phyloP scores from a whole-genome alignment of 2,113 vertebrate genomes.

The Aix galericulata region DNA sequence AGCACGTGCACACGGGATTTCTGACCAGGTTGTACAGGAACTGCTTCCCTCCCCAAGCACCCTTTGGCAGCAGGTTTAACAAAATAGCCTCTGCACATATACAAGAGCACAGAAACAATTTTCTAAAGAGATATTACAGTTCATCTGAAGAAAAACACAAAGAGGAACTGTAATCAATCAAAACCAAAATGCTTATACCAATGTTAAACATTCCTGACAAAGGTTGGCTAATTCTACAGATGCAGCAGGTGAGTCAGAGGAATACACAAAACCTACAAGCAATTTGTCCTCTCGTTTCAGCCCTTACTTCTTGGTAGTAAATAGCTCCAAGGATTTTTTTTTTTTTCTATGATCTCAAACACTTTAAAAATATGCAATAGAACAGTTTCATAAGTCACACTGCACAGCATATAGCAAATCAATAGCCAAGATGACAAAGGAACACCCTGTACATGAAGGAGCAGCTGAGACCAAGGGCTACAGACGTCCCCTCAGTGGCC shows the following conservation, averaged over 20 bases:
- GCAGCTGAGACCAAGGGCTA: not conserved
- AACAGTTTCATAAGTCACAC: not conserved
- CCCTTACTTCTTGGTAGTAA: not conserved
- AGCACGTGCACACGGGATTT: fast-evolving
- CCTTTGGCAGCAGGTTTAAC: not conserved
- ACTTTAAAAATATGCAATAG: not conserved
- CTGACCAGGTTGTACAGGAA: not conserved
- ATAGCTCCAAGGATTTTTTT: not conserved
- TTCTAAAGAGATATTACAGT: not conserved
- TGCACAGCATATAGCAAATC: not conserved
- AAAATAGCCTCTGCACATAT: not conserved
- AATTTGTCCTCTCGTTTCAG: not conserved
- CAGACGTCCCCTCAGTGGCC: not conserved
- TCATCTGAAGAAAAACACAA: not conserved
- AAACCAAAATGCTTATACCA: not conserved
- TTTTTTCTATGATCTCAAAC: not conserved
- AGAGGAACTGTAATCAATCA: not conserved
- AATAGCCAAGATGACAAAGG: not conserved
- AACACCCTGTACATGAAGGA: constrained; percentile 11
- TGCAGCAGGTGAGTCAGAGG: not conserved
- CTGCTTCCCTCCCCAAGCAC: not conserved
- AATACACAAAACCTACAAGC: not conserved
- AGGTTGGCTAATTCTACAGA: not conserved
- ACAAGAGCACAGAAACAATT: not conserved
- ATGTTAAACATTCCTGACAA: not conserved